phyloP scores from a whole-genome alignment of 1,140 invertebrate genomes.

The Formica selysi region DNA sequence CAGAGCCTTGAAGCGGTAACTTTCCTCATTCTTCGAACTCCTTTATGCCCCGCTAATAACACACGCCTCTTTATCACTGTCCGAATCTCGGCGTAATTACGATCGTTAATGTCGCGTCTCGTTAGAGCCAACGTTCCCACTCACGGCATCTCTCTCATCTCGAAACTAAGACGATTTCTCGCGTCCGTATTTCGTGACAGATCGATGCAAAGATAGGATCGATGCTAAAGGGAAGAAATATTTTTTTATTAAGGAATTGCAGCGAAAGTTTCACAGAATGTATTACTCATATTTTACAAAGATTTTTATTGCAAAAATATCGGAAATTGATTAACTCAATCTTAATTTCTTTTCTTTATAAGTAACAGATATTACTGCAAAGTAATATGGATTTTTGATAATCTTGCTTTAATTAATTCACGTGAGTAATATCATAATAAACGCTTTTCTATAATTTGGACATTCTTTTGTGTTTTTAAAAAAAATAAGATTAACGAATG shows the following conservation, averaged over 20 bases:
- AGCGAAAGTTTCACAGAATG: neutral
- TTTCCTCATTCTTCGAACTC: conserved; percentile 24
- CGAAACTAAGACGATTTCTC: conserved; percentile 13
- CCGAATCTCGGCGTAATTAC: conserved; percentile 54
- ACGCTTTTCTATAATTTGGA: neutral
- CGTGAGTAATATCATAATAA: neutral
- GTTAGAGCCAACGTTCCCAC: conserved; percentile 28
- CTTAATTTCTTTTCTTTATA: neutral
- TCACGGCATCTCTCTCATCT: neutral
- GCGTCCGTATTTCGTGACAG: neutral
- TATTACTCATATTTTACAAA: neutral
- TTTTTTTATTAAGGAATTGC: neutral
- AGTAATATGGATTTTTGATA: conserved; percentile 3
- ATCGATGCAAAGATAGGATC: neutral
- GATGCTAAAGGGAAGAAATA: neutral
- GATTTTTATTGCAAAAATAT: conserved; percentile 13
- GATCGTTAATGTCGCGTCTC: conserved; percentile 60
- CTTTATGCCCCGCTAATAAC: conserved; percentile 37
- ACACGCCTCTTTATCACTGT: conserved; percentile 43
- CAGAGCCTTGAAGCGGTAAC: conserved; percentile 21
- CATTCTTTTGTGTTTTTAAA: neutral
- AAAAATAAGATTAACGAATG: neutral
- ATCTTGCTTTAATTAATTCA: neutral
- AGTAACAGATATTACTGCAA: neutral
- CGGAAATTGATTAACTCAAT: neutral